Evolutionary conservation across 2,113 vertebrate genomes (phyloP), one percentile per base, ranked within the genome.

Genomic region (Muscicapa adusta): DNA sequence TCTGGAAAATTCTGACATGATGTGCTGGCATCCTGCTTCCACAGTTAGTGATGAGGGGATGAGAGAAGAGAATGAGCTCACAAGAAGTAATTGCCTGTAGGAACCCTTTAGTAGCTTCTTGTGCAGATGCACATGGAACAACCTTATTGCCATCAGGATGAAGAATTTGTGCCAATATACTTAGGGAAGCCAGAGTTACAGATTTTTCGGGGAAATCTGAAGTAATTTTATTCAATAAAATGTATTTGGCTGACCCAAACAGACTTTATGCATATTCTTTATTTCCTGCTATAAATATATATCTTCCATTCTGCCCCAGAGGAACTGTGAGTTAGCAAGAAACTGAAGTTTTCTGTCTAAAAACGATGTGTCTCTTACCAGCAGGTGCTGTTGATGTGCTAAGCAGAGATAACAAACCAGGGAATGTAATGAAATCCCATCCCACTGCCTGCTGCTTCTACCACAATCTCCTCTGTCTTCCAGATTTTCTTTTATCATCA

Each of bases 1-100:
- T 95, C 88, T 88, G 85, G 75, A 87, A 85, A 85, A 85, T 91
- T 83, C 60, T 93, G 89, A 80, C 72, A 56, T 85, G 87, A 77
- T 76, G 11, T 45, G 36, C 57, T 88, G 85, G 60, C 85, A 71
- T 82, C 31, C 47, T 93, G 36, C 14, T 94, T 40, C 75, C 22
- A 38, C 28, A 34, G 18, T 83, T 81, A 80, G 51, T 1, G 14
- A 78, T 75, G 72, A 60, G 34, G 43, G 56, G n/a, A 90, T 54
- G 45, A 83, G 31, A 42, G 36, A 81, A 86, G 57, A 53, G 53
- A 91, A 90, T 61, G 67, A 91, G 40, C 51, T 90, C 79, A 88
- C 31, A 45, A 85, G 82, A 74, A 57, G 40, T 60, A 85, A 88
- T 53, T 77, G 63, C 53, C 57, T 74, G n/a, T 83, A 88, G 56